Base-by-base conservation (phyloP, 2,113 vertebrate species). In the Nerophis ophidion region DNA sequence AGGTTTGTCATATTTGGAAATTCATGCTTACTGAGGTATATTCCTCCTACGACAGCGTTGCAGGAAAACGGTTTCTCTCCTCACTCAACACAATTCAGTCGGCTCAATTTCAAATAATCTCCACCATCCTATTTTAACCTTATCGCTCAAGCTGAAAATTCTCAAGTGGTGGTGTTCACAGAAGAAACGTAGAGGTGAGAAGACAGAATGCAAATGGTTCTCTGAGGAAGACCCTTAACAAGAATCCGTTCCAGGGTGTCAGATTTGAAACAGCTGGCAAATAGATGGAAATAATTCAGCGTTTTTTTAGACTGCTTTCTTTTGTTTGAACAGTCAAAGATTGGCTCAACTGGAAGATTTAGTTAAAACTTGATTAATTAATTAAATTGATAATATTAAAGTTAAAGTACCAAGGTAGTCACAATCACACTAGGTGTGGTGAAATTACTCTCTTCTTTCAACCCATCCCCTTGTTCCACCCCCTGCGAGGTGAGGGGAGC, bases 31-130 rank as follows among this genome's bases (percentile, higher is more conserved):
- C 52, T 63, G 46, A 79, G 63, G 51, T 65, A 56, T 44, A 12
- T 54, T 68, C 44, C 67, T 71, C 72, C 68, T 7, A 14, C 5
- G 16, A 65, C 72, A 77, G 69, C 35, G 9, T 64, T 65, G 68
- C 70, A 75, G 70, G 80, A 75, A 86, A 85, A 84, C 66, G 40
- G 81, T 87, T 89, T 78, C 65, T 72, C 72, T 71, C 65, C 70
- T 82, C 73, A 66, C 75, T 71, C 60, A 35, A 77, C 69, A 86
- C 84, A 79, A 87, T 87, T 83, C 82, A 84, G 78, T 88, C 82
- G 79, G 56, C 84, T 82, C 81, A 71, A 79, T 87, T 86, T 89
- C 80, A 83, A 88, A 86, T 86, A 75, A 84, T 76, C 72, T 51
- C 71, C 60, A 53, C 80, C 84, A 71, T 59, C 77, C 75, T 59